These are phyloP conservation scores for Sinocyclocheilus anshuiensis DNA, from an alignment of 2,113 vertebrate species.

Conservation along the genomic window DNA sequence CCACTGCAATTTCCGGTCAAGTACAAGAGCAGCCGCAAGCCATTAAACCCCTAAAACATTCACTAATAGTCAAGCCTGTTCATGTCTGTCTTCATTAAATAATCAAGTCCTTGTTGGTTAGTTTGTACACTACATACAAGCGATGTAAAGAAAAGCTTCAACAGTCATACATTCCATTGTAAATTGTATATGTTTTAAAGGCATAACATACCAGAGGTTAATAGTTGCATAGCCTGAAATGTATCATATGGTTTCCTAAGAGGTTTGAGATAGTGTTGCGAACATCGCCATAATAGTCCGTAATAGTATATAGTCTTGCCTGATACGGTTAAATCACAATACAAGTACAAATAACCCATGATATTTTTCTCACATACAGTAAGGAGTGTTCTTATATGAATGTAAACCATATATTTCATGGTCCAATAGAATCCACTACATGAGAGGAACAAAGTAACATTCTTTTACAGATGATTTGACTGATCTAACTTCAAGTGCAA, in stretches of 20 bases:
- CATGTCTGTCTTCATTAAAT: constrained; percentile 4
- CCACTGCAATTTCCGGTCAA: neutral
- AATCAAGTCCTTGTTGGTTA: constrained; percentile 7
- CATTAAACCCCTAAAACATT: neutral
- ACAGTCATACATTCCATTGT: constrained; percentile 56
- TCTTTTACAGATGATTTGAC: constrained; percentile 48
- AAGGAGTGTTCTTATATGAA: constrained; percentile 17
- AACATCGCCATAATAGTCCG: constrained; percentile 40
- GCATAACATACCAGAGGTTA: constrained; percentile 50
- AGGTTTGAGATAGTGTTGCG: constrained; percentile 38
- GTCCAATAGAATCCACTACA: constrained; percentile 31
- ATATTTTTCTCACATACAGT: neutral
- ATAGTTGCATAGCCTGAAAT: constrained; percentile 60
- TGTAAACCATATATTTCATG: constrained; percentile 29
- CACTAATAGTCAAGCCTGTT: neutral
- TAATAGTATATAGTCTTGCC: constrained; percentile 34
- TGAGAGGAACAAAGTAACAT: constrained; percentile 41
- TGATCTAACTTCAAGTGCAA: constrained; percentile 47
- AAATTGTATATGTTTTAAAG: constrained; percentile 45
- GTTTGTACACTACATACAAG: constrained; percentile 33
- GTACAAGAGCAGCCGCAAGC: neutral
- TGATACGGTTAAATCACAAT: constrained; percentile 47
- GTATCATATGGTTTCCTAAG: constrained; percentile 23
- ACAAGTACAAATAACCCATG: constrained; percentile 32
- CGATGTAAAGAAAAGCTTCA: constrained; percentile 43